Base-by-base conservation (phyloP, 1,140 invertebrate species). In the Kradibia gibbosae region DNA sequence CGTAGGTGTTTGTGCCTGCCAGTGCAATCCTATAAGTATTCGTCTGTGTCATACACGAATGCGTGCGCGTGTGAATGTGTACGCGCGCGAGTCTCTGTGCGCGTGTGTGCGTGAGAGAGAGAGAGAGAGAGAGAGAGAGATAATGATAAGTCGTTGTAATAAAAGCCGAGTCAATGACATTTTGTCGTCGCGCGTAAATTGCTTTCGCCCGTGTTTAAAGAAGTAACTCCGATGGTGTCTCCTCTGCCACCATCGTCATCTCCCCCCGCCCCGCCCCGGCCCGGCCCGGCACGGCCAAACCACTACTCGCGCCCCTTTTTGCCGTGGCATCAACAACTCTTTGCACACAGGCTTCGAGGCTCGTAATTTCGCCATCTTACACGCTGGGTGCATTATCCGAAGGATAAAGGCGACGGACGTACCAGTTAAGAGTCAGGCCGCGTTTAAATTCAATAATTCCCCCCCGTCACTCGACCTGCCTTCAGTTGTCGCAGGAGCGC, bases 101-200 rank as follows among this genome's bases (percentile, higher is more conserved):
- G 60, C 28, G 13, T 17, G 17, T n/a, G n/a, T n/a, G n/a, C n/a
- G 15, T 34, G 62, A 5, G 62, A 67, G 34, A 67, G 25, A 39
- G n/a, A 67, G 34, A 48, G 39, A 13, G 67, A 36, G 8, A 34
- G 3, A 5, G 20, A 22, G 3, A 22, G 34, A 57, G 53, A 75
- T 75, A 60, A 75, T 39, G 50, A 57, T 57, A 60, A 57, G 72
- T 55, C 72, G 45, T 15, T 7, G 72, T 42, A 60, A 57, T 75
- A 75, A 57, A 75, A 75, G 53, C 3, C 67, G 45, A 20, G 39
- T 15, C n/a, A 11, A 13, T 10, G 70, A 4, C 25, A 62, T 62
- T 48, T 48, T 71, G 48, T 17, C 22, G 11, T 3, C 42, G 17
- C 10, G 70, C 25, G 70, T 71, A 39, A 48, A 71, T 71, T 39